phyloP scores from a whole-genome alignment of 2,113 vertebrate genomes.

The Leptosomus discolor region DNA sequence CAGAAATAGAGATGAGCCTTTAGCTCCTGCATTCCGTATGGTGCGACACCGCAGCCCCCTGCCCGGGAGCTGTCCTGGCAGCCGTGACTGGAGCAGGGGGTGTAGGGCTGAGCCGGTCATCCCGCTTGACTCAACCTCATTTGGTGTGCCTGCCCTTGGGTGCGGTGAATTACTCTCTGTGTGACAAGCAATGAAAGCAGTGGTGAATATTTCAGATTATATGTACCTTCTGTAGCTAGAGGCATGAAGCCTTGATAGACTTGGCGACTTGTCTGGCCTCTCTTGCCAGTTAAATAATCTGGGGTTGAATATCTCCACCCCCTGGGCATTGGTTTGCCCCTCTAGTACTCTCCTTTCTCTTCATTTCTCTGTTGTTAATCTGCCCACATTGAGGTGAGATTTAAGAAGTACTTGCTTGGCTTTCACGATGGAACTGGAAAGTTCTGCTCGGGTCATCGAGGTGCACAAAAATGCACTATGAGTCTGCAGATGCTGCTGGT shows the following conservation, averaged over 20 bases:
- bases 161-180: not conserved
- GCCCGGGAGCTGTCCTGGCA: not conserved
- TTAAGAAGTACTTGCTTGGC: not conserved
- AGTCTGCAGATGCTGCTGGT: not conserved
- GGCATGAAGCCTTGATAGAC: not conserved
- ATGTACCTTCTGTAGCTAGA: not conserved
- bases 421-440: not conserved
- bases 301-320: not conserved
- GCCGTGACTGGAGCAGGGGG: accelerated
- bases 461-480: not conserved
- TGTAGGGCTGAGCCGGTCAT: not conserved
- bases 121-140: accelerated
- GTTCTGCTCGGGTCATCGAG: not conserved
- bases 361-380: not conserved
- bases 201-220: not conserved
- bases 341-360: not conserved
- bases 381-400: not conserved
- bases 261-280: not conserved
- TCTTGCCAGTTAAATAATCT: not conserved
- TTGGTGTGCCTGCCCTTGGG: not conserved
- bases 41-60: accelerated
- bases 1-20: not conserved
- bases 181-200: not conserved
- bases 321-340: not conserved
- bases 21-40: not conserved